Evolutionary conservation across 2,113 vertebrate species (phyloP).

Genomic region (Psammodynastes pulverulentus): DNA sequence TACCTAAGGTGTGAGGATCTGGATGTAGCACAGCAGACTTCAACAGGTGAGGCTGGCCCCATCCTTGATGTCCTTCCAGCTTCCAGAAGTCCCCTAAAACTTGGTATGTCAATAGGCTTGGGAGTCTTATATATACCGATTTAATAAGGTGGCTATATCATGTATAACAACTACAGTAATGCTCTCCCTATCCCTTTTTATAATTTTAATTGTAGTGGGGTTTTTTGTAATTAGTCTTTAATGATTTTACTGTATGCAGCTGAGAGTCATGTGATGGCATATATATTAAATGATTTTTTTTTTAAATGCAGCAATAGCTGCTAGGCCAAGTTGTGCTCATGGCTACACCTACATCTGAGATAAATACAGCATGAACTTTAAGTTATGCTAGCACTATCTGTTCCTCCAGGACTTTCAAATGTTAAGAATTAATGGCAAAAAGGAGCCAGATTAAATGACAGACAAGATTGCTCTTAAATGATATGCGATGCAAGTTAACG

Average conservation of each 20-base stretch:
- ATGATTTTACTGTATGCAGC: background rate
- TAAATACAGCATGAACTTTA: background rate
- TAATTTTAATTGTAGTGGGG: background rate
- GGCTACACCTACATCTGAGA: background rate
- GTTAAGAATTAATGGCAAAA: background rate
- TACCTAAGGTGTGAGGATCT: background rate
- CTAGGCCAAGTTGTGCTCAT: background rate
- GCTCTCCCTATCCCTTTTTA: background rate
- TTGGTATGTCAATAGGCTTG: background rate
- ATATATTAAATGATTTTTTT: background rate
- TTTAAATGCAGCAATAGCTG: too few relatives aligned
- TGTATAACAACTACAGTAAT: background rate
- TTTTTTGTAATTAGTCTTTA: background rate
- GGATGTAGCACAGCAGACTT: background rate
- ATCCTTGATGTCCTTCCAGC: background rate
- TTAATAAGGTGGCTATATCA: background rate
- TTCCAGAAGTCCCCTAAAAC: background rate
- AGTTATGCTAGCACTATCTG: background rate
- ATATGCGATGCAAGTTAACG: background rate
- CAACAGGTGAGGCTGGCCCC: background rate
- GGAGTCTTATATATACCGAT: background rate
- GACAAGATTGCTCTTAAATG: background rate
- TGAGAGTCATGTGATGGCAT: background rate
- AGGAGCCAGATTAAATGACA: background rate
- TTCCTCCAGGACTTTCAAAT: background rate